Evolutionary conservation across 2,888 invertebrate species (phyloP).

Genomic region (Seira musarum): DNA sequence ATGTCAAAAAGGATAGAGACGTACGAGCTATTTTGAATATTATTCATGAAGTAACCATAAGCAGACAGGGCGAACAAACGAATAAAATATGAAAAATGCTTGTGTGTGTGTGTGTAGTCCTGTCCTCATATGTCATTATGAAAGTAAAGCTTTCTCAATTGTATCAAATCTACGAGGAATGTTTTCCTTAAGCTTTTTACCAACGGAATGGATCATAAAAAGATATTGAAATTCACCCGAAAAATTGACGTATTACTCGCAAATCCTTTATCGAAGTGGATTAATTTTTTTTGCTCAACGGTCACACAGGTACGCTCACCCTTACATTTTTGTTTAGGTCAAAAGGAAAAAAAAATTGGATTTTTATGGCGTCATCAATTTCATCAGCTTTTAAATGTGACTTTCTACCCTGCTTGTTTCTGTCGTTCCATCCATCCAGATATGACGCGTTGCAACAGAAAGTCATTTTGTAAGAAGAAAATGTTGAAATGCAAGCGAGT

Average conservation of each 20-base stretch:
- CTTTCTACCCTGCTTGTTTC: background rate
- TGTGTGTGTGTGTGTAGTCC: background rate
- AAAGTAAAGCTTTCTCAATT: too few relatives aligned
- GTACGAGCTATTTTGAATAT: conserved; percentile 46
- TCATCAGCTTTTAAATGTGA: background rate
- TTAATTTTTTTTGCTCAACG: background rate
- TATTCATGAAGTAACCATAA: conserved; percentile 11
- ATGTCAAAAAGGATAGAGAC: conserved; percentile 27
- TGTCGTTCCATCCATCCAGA: background rate
- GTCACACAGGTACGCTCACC: background rate
- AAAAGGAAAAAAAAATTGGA: background rate
- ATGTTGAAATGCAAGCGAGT: conserved; percentile 32
- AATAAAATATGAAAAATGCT: conserved; percentile 11
- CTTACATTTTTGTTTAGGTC: background rate
- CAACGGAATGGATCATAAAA: too few relatives aligned
- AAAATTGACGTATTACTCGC: too few relatives aligned
- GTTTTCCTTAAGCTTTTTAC: too few relatives aligned
- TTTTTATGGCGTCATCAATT: background rate
- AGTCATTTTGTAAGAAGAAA: conserved; percentile 21
- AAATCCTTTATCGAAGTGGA: background rate
- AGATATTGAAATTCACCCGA: too few relatives aligned
- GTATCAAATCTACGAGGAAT: too few relatives aligned
- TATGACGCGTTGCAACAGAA: background rate
- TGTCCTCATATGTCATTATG: too few relatives aligned
- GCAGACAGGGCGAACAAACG: background rate